Conservation (phyloP, 2,113 vertebrate species). For the Indri indri region DNA sequence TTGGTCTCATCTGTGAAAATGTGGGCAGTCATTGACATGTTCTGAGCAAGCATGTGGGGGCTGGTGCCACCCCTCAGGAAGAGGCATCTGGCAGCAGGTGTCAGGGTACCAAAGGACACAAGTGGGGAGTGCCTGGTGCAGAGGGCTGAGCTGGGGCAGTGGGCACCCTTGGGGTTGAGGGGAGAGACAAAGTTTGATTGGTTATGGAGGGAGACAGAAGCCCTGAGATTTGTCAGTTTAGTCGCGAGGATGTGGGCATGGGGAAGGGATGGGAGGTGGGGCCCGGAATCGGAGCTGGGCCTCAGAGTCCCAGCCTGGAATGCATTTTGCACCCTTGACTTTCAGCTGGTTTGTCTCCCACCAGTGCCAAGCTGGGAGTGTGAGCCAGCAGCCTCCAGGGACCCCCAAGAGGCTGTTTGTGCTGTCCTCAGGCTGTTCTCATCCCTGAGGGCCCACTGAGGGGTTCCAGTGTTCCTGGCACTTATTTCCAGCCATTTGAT, state of each 20-base stretch:
- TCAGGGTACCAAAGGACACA: not conserved
- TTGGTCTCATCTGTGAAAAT: not conserved
- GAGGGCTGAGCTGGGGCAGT: not conserved
- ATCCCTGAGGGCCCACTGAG: not conserved
- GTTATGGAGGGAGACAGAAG: not conserved
- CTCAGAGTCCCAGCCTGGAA: rapidly evolving
- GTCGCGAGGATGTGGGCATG: not conserved
- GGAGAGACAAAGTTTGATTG: not conserved
- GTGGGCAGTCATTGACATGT: too few relatives aligned
- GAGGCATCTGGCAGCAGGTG: not conserved
- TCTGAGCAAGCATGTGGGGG: not conserved
- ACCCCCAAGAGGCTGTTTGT: not conserved
- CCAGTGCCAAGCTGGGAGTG: not conserved
- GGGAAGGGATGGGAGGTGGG: not conserved
- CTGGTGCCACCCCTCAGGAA: not conserved
- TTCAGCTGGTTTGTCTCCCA: not conserved
- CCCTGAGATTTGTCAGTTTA: not conserved
- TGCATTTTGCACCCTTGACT: not conserved
- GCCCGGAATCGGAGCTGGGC: not conserved
- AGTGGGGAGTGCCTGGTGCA: rapidly evolving
- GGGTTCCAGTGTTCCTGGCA: not conserved
- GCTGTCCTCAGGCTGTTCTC: not conserved
- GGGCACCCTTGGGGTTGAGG: not conserved
- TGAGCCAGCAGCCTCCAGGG: rapidly evolving
- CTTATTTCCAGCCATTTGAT: not conserved